Base-by-base conservation (phyloP, 2,797 vertebrate genomes). In the Muscicapa comitata region DNA sequence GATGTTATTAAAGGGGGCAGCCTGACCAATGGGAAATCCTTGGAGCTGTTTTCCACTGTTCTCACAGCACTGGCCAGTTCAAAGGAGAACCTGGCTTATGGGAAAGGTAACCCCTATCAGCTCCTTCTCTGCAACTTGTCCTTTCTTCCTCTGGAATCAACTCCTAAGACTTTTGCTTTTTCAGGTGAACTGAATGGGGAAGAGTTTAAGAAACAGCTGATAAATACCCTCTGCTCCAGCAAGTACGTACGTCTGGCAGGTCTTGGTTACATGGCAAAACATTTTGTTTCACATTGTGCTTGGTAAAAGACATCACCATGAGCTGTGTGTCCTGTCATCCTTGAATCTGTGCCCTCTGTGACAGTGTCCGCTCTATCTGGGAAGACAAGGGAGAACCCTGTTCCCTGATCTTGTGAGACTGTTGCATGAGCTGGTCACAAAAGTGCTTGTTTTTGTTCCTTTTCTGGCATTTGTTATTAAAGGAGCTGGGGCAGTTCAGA, bases 181-280 rank as follows among this genome's bases (percentile, higher is more conserved):
- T 82, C 89, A 99, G 99, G 98, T 92, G 98, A 99, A 81, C 98
- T 99, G 81, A 99, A 96, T 95, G 99, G 99, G 23, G 98, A 99
- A 79, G 99, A 99, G 91, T 99, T 98, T 97, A 99, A 99, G 98
- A 99, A 99, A 72, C 99, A 99, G 95, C 97, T 99, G 96, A 99
- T 99, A 96, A 99, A 99, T 95, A 99, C 98, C 29, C 98, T 99
- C 38, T 99, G 99, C 95, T 99, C 99, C 37, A 98, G 98, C 98
- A 99, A 99, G 99, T 99, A 90, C 0, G 96, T 96, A n/a, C 57
- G 8, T 58, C 40, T 23, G 31, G 28, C 59, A 54, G 23, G 16
- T 79, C 53, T 62, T 51, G 53, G n/a, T 54, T 33, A 11, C 0
- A 0, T 45, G 40, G 57, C 72, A 58, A 48, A 90, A 37, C 5